Percentiles rank a stretch among this genome's conserved stretches.
Conservation (phyloP, 23 tunicate species). For the Trididemnum clinides region DNA sequence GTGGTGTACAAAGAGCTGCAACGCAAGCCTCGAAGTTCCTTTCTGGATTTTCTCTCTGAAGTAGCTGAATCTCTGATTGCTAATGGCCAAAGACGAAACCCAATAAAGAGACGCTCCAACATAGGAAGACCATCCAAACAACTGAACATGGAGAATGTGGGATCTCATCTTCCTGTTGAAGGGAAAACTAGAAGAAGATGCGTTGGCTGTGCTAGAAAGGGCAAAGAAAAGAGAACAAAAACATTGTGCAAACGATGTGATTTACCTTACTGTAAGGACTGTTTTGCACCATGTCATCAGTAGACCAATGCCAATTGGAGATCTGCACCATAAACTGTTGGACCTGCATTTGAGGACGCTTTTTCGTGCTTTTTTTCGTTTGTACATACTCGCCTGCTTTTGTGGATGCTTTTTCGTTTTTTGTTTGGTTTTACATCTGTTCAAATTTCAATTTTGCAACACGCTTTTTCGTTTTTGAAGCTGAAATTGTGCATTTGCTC, state of each 20-base stretch:
- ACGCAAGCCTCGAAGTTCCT: not conserved
- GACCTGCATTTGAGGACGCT: not conserved
- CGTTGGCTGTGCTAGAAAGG: conserved; percentile 13
- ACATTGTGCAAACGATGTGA: conserved; percentile 10
- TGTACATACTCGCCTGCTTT: conserved; percentile 21
- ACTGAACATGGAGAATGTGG: conserved; percentile 24
- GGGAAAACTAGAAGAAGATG: conserved; percentile 36
- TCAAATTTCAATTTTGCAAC: conserved; percentile 15
- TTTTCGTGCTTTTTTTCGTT: conserved; percentile 7
- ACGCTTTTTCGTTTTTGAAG: conserved; percentile 11
- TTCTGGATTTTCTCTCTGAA: conserved; percentile 21
- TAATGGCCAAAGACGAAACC: conserved; percentile 14
- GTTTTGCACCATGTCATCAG: conserved; percentile 33
- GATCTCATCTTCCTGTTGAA: conserved; percentile 24
- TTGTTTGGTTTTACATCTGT: conserved; percentile 16
- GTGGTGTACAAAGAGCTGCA: conserved; percentile 37
- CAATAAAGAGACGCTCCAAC: not conserved
- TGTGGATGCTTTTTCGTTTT: conserved; percentile 18
- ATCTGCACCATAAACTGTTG: conserved; percentile 13
- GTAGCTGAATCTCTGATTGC: conserved; percentile 25
- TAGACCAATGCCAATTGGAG: conserved; percentile 12
- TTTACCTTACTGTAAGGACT: conserved; percentile 31
- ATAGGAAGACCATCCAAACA: conserved; percentile 36
- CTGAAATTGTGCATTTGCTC: conserved; percentile 15
- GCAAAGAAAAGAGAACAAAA: conserved; percentile 24